A percentile compares a stretch with the other conserved stretches of the same genome.
Evolutionary conservation across 2,113 vertebrate genomes (phyloP).

Genomic region (Charina bottae): DNA sequence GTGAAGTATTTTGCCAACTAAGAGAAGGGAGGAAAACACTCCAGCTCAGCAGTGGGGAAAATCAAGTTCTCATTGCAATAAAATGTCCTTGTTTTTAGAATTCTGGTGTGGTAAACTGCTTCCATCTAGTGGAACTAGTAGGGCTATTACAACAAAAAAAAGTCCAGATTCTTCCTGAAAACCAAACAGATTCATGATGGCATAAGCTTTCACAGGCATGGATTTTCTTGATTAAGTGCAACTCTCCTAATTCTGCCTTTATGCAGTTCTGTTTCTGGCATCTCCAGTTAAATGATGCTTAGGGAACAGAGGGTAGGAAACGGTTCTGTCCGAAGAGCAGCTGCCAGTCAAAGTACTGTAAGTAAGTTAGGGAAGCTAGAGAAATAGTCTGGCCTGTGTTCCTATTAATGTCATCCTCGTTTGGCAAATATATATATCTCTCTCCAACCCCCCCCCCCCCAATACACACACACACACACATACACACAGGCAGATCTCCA

Average conservation of each 20-base stretch:
- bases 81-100: not conserved
- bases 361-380: not conserved
- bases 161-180: not conserved
- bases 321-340: not conserved
- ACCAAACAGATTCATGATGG: not conserved
- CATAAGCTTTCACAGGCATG: not conserved
- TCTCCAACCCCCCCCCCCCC: not conserved
- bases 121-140: not conserved
- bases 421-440: not conserved
- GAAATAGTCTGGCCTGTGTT: not conserved
- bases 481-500: not conserved
- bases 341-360: not conserved
- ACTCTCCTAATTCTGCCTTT: not conserved
- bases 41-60: not conserved
- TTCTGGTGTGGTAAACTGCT: not conserved
- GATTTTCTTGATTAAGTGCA: not conserved
- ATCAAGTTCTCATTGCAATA: not conserved
- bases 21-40: not conserved
- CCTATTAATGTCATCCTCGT: not conserved
- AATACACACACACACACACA: not conserved
- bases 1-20: not conserved
- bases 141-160: not conserved
- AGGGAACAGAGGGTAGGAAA: not conserved
- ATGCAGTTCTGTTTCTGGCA: not conserved
- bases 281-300: not conserved